These are phyloP conservation scores for Acleris literana DNA, from an alignment of 2,888 invertebrate genomes.

Conservation along the genomic window DNA sequence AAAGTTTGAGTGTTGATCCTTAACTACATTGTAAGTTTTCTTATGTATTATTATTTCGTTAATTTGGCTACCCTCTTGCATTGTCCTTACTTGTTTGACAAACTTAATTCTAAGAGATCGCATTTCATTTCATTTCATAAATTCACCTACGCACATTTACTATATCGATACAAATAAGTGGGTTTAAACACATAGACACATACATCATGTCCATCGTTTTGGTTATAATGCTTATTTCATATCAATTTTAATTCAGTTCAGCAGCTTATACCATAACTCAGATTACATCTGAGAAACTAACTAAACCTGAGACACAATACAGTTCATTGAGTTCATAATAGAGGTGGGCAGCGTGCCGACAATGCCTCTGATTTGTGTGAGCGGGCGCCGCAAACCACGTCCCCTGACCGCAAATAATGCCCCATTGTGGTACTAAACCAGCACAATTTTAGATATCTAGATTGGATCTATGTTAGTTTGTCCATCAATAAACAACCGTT, in stretches of 20 bases:
- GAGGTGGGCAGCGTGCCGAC: conserved; percentile 26
- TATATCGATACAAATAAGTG: too few species aligned
- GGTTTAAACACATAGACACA: too few species aligned
- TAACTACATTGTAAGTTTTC: too few species aligned
- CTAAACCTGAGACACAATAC: conserved; percentile 32
- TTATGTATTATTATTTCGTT: too few species aligned
- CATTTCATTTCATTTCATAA: too few species aligned
- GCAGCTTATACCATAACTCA: not conserved
- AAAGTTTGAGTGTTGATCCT: too few species aligned
- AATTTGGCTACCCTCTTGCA: too few species aligned
- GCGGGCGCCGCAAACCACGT: conserved; percentile 30
- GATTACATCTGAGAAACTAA: conserved; percentile 2
- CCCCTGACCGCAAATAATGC: conserved; percentile 37
- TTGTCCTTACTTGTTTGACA: too few species aligned
- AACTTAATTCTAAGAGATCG: too few species aligned
- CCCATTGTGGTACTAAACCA: conserved; percentile 32
- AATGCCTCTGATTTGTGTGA: conserved; percentile 38
- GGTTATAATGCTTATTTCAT: too few species aligned
- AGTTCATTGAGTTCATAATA: conserved; percentile 29
- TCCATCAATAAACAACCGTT: not conserved
- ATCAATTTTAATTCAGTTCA: not conserved
- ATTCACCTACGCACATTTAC: too few species aligned
- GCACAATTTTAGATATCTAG: conserved; percentile 35
- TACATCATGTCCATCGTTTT: too few species aligned
- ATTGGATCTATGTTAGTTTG: conserved; percentile 27